Evolutionary conservation across 1,140 invertebrate genomes (phyloP), one percentile per base, ranked within the genome.

Genomic region (Calliphora vicina): DNA sequence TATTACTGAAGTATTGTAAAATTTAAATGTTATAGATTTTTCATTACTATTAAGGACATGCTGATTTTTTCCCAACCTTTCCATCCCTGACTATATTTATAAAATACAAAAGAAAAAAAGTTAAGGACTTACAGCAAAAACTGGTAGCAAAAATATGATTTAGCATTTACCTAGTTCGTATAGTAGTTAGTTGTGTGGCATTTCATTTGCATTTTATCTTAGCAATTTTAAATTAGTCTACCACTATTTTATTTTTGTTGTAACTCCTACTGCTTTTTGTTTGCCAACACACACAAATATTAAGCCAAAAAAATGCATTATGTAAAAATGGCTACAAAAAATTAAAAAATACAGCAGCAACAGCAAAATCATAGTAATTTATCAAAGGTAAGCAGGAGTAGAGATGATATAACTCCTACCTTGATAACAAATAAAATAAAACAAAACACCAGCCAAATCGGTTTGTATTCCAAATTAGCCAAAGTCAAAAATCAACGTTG

Each of bases 151-250:
- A 78, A 78, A 78, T 78, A 13, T 78, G 74, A 78, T 78, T 78
- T 43, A 78, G 35, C 35, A 13, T 78, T 20, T 23, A 25, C 2
- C 12, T 45, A 15, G 73, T 42, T 76, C 13, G 13, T 29, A 13
- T 73, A 26, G 73, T 76, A 17, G 74, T 23, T n/a, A n/a, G n/a
- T n/a, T n/a, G n/a, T 74, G 35, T 78, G 74, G 74, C 23, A 45
- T 45, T 78, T 25, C 74, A 78, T 78, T 78, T 78, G 74, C 74
- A 78, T 78, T 78, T 78, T 78, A 78, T 78, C 74, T 78, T 78
- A 78, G 43, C 74, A 43, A 78, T 78, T 78, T 78, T 78, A 78
- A 78, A 45, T 78, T 78, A 78, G 74, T 78, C 74, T 78, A 12
- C 74, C 42, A 23, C 25, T 67, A 23, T 20, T 67, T 10, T 25